Evolutionary conservation across 1,140 invertebrate genomes (phyloP).

Genomic region (Sminthurides bifidus): DNA sequence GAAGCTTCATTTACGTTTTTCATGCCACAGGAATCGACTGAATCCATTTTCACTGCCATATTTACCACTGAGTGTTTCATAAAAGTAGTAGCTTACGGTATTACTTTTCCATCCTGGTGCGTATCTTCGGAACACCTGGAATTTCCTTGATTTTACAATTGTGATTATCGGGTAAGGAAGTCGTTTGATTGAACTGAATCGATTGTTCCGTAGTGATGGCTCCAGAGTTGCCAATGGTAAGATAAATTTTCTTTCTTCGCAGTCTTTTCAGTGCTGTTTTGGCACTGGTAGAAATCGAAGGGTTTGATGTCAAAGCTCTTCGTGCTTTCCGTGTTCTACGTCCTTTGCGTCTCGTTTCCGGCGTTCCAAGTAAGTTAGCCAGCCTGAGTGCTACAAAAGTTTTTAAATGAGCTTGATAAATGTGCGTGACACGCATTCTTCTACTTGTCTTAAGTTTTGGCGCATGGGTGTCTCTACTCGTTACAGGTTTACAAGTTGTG

Average conservation of each 20-base stretch:
- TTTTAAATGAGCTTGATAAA: no score
- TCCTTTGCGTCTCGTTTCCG: conserved; percentile 91
- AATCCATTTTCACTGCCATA: conserved; percentile 96
- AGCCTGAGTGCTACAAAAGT: no score
- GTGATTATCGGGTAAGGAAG: conserved; percentile 82
- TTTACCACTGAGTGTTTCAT: conserved; percentile 97
- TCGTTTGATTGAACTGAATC: no score
- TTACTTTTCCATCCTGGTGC: conserved; percentile 92
- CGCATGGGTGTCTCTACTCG: conserved; percentile 34
- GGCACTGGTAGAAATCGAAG: conserved; percentile 76
- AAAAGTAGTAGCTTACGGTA: conserved; percentile 98
- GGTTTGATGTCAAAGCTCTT: conserved; percentile 94
- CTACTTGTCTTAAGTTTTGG: no score
- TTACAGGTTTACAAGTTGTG: conserved; percentile 93
- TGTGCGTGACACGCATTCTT: no score
- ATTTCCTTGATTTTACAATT: conserved; percentile 98
- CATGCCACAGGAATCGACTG: conserved; percentile 95
- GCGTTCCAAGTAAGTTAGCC: conserved; percentile 78
- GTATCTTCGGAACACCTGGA: conserved; percentile 97
- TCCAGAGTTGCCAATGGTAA: no score
- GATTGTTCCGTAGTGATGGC: no score
- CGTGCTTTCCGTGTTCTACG: conserved; percentile 94
- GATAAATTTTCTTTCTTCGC: conserved; percentile 37
- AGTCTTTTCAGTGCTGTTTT: conserved; percentile 89
- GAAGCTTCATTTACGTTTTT: conserved; percentile 37